phyloP scores from a whole-genome alignment of 1,140 invertebrate species.

The Ylistrum balloti region DNA sequence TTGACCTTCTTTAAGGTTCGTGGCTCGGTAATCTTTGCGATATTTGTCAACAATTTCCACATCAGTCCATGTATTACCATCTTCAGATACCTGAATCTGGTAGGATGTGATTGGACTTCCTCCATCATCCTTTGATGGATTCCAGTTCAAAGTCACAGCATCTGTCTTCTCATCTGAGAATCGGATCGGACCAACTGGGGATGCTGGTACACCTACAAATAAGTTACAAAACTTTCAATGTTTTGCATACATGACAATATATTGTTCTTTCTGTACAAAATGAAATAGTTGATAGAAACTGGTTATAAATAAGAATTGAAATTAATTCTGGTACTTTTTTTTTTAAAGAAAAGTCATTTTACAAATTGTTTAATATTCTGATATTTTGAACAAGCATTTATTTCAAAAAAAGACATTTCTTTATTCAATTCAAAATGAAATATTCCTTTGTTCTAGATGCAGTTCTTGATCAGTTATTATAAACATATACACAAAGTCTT shows the following conservation, averaged over 20 bases:
- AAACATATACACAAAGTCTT: neutral
- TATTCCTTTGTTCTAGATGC: neutral
- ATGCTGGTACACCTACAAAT: constrained; percentile 62
- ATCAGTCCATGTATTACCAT: constrained; percentile 65
- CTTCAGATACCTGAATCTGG: constrained; percentile 72
- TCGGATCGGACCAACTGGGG: constrained; percentile 70
- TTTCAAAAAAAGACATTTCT: no score
- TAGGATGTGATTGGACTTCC: constrained; percentile 85
- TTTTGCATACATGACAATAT: no score
- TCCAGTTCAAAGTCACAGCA: constrained; percentile 86
- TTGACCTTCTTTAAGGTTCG: constrained; percentile 93
- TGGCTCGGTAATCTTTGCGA: constrained; percentile 85
- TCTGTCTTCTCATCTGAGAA: constrained; percentile 92
- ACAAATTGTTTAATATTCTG: no score
- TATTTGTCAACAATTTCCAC: constrained; percentile 66
- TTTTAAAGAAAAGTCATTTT: no score
- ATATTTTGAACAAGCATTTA: no score
- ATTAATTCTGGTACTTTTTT: no score
- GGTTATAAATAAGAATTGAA: no score
- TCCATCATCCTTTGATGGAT: constrained; percentile 94
- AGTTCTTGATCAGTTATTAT: no score
- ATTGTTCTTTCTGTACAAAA: no score
- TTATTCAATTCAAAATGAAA: no score
- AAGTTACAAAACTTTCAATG: no score
- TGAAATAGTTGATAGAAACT: no score